These are phyloP conservation scores for Parascotia fuliginaria DNA, from an alignment of 2,888 invertebrate genomes.

Conservation along the genomic window DNA sequence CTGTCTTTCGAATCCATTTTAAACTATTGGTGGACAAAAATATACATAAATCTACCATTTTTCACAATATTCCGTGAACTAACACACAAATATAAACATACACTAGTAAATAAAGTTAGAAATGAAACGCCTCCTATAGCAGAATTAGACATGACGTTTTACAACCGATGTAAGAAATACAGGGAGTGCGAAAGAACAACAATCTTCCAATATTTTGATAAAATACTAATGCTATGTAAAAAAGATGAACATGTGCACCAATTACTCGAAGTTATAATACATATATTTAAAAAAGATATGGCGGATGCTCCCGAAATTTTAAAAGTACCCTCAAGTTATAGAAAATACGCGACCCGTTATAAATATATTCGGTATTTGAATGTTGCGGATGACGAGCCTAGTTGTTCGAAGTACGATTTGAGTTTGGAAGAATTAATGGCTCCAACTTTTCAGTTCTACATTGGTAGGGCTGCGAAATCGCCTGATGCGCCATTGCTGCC, in stretches of 20 bases:
- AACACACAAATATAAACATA: constrained; percentile 17
- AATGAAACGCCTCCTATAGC: background rate
- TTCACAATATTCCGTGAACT: constrained; percentile 18
- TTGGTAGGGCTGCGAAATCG: constrained; percentile 28
- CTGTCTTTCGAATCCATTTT: constrained; percentile 21
- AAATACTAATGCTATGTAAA: background rate
- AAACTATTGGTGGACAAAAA: constrained; percentile 18
- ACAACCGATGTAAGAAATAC: background rate
- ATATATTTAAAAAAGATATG: constrained; percentile 41
- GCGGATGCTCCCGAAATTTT: background rate
- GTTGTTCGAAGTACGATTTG: constrained; percentile 49
- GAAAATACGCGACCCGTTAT: constrained; percentile 45
- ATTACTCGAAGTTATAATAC: constrained; percentile 18
- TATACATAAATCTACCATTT: constrained; percentile 17
- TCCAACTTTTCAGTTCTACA: constrained; percentile 42
- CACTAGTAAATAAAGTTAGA: constrained; percentile 24
- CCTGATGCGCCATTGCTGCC: background rate
- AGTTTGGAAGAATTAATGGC: constrained; percentile 58
- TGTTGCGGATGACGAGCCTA: constrained; percentile 31
- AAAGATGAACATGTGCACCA: background rate
- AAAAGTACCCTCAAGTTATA: constrained; percentile 32
- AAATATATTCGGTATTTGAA: constrained; percentile 60
- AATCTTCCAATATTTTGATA: background rate
- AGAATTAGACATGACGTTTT: background rate
- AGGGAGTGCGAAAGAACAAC: background rate